Base-by-base conservation (phyloP, 2,797 vertebrate species). In the Sebastes glaucus region DNA sequence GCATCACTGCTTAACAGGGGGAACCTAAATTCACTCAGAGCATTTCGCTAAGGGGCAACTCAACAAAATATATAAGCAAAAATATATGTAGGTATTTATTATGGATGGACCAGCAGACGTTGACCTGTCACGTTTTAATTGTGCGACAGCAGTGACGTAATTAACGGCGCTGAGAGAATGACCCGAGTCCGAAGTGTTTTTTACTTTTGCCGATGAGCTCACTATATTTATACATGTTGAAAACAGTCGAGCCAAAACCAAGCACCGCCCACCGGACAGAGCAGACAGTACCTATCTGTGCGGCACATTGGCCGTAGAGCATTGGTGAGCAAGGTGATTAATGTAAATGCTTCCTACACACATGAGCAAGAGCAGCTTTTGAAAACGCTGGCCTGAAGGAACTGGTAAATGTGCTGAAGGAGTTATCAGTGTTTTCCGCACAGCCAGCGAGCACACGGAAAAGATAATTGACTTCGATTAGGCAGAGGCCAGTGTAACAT, bases 381-480 rank as follows among this genome's bases (percentile, higher is more conserved):
- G 64, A 23, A 62, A 77, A 83, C 10, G 25, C 32, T 53, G 65
- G 73, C 67, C 87, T 82, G 28, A 77, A 78, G 62, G 64, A 76
- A 63, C 25, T 20, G 57, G 25, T 62, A 49, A 88, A 90, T 83
- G 74, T 87, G 68, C 81, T 60, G 60, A 75, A 64, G 74, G 89
- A 89, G 66, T 92, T 89, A 84, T 88, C 82, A 64, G 66, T 53
- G 71, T 71, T 85, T 81, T 69, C 78, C 11, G 11, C 69, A 60
- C 75, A 75, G 74, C 83, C 66, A 59, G 68, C 1, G 18, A 63
- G 22, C 80, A 62, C 75, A 70, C 66, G 61, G 35, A 60, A 81
- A 71, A 81, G 59, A 56, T 89, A 91, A 92, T 87, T 94, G 88
- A 74, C 86, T 91, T 91, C 32, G 80, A 93, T 93, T 92, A 89